Conservation (phyloP, 2,888 invertebrate genomes). For the Tineola bisselliella region DNA sequence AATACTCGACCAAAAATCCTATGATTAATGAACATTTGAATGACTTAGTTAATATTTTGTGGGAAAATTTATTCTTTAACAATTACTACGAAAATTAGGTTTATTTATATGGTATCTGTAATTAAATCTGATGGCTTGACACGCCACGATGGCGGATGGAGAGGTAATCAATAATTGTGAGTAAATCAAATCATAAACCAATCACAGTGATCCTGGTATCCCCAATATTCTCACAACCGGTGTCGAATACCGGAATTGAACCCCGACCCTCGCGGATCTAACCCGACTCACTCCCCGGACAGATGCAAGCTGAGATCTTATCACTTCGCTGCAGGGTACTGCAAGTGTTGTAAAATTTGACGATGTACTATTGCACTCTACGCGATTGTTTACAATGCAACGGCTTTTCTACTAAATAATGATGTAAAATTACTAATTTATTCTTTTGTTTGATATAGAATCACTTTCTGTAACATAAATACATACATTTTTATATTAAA, state of each 20-base stretch:
- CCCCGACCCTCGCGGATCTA: slow-evolving; percentile 33
- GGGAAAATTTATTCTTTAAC: background rate
- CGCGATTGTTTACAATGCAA: background rate
- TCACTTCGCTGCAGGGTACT: slow-evolving; percentile 48
- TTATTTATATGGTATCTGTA: background rate
- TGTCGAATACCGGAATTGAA: slow-evolving; percentile 55
- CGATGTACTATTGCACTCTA: background rate
- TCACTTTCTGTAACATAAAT: no score
- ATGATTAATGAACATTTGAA: slow-evolving; percentile 11
- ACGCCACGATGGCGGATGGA: background rate
- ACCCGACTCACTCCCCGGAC: slow-evolving; percentile 32
- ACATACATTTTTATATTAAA: no score
- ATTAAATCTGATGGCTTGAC: background rate
- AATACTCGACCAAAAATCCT: background rate
- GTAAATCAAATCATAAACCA: slow-evolving; percentile 45
- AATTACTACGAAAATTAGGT: background rate
- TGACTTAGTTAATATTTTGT: slow-evolving; percentile 8
- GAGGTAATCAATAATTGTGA: slow-evolving; percentile 16
- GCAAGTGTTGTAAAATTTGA: slow-evolving; percentile 45
- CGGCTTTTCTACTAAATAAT: slow-evolving; percentile 3
- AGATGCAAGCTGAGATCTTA: slow-evolving; percentile 61
- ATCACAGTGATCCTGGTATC: slow-evolving; percentile 29
- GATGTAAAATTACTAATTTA: slow-evolving; percentile 10
- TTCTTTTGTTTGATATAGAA: slow-evolving; percentile 1
- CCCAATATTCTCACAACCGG: slow-evolving; percentile 47